These are phyloP conservation scores for Caretta caretta DNA, from an alignment of 2,113 vertebrate genomes.

Conservation along the genomic window DNA sequence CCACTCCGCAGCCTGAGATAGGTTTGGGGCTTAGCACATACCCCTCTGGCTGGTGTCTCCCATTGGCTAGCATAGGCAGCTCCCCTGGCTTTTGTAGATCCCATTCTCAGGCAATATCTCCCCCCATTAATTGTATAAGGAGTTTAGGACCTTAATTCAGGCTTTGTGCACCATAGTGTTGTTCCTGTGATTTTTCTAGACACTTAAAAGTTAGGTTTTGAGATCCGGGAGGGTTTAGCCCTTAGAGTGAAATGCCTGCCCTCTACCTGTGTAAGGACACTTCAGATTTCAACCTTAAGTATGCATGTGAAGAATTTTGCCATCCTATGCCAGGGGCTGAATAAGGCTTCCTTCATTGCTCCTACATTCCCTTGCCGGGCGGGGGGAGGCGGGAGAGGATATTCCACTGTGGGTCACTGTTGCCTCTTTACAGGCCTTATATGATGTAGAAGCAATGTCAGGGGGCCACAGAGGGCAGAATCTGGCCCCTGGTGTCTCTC, in stretches of 20 bases:
- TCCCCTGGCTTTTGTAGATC: neutral
- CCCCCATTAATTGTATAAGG: neutral
- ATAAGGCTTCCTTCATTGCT: neutral
- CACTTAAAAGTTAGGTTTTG: neutral
- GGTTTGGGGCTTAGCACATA: neutral
- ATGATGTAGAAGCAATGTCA: neutral
- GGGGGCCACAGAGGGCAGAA: neutral
- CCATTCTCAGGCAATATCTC: too few relatives aligned
- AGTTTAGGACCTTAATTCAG: neutral
- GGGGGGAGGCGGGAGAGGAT: too few relatives aligned
- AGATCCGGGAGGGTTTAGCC: neutral
- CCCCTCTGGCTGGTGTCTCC: neutral
- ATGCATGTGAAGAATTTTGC: neutral
- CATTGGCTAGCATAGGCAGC: neutral
- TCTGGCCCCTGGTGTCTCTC: accelerated
- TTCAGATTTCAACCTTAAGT: neutral
- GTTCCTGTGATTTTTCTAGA: too few relatives aligned
- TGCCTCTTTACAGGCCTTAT: neutral
- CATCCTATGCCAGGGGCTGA: neutral
- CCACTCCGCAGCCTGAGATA: neutral
- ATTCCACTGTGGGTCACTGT: neutral
- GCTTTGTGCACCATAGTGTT: neutral
- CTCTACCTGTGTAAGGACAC: neutral
- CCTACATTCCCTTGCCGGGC: neutral
- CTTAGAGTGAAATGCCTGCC: neutral